These are phyloP conservation scores for Smittia sp. DNA, from an alignment of 2,888 invertebrate species.

Conservation along the genomic window DNA sequence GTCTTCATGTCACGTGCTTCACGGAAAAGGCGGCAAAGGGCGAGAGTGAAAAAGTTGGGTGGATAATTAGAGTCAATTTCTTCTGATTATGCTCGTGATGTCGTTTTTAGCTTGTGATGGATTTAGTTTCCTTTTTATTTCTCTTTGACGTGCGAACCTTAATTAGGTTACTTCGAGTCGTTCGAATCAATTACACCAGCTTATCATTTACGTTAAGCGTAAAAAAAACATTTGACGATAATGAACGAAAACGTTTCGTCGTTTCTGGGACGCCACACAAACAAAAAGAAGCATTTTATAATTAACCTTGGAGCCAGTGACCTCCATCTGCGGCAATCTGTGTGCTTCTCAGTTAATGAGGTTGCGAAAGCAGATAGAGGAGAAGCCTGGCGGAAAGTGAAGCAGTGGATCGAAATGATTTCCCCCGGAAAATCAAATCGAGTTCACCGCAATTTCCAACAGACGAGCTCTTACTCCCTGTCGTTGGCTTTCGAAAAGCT, in stretches of 20 bases:
- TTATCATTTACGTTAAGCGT: not conserved
- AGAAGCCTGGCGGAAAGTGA: not conserved
- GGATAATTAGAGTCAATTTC: not conserved
- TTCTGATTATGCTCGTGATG: not conserved
- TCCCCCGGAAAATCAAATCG: not conserved
- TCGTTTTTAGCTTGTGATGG: slow-evolving; percentile 5
- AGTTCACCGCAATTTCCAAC: not conserved
- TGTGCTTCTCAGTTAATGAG: not conserved
- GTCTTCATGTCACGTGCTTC: not conserved
- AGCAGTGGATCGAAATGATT: not conserved
- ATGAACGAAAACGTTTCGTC: not conserved
- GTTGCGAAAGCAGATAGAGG: not conserved
- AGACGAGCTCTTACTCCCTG: not conserved
- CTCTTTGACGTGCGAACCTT: not conserved
- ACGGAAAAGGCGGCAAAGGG: not conserved
- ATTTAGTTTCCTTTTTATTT: not conserved
- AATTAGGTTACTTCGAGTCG: not conserved
- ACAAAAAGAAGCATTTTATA: not conserved
- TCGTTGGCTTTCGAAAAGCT: not conserved
- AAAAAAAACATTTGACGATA: not conserved
- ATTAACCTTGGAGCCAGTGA: slow-evolving; percentile 12
- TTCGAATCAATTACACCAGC: not conserved
- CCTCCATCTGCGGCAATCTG: slow-evolving; percentile 2
- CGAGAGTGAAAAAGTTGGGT: not conserved
- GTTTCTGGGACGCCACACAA: too few species aligned